Percentiles rank a stretch among this genome's conserved stretches.
phyloP scores from a whole-genome alignment of 2,888 invertebrate species.

The Polymixis lichenea region DNA sequence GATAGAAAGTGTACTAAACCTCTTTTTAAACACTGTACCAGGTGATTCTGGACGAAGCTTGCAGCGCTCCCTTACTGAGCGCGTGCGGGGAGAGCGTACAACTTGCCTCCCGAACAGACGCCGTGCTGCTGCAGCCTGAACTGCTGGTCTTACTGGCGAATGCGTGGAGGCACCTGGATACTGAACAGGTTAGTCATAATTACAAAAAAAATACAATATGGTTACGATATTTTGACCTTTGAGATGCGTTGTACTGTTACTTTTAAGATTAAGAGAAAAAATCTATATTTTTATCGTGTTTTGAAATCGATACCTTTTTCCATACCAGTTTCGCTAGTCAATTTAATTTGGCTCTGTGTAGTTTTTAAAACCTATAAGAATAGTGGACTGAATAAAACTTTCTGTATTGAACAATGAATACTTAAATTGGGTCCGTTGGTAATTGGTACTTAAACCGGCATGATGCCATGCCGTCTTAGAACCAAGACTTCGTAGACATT shows the following conservation, averaged over 20 bases:
- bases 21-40: conserved; percentile 57
- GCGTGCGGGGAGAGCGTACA: conserved; percentile 75
- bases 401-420: neutral
- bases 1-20: too few relatives aligned
- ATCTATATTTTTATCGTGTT: too few relatives aligned
- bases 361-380: too few relatives aligned
- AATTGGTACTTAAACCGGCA: too few relatives aligned
- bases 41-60: conserved; percentile 92
- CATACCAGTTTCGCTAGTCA: too few relatives aligned
- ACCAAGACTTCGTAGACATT: too few relatives aligned
- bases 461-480: too few relatives aligned
- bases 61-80: conserved; percentile 88
- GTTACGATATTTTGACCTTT: neutral
- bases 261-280: too few relatives aligned
- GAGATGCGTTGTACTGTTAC: neutral
- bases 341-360: too few relatives aligned
- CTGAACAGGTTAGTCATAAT: conserved; percentile 67
- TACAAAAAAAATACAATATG: neutral
- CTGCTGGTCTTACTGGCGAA: conserved; percentile 88
- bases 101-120: conserved; percentile 83
- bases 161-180: conserved; percentile 90
- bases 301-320: too few relatives aligned
- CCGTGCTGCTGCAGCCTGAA: conserved; percentile 89
- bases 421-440: too few relatives aligned
- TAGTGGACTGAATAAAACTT: neutral